Evolutionary conservation across 2,888 invertebrate genomes (phyloP).

Genomic region (Polydrusus pterygomalis): DNA sequence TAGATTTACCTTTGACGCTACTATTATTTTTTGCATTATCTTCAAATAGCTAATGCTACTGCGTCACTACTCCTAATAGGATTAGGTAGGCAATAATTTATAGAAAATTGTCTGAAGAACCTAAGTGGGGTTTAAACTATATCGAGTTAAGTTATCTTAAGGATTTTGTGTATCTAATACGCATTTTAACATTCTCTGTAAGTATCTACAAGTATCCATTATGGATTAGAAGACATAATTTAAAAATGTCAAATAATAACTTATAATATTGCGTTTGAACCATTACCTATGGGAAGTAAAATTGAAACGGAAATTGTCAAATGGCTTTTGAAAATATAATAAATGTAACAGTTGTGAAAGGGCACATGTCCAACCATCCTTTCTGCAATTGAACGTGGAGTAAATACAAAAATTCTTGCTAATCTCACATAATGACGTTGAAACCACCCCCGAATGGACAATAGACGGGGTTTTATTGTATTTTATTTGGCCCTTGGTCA

Average conservation of each 20-base stretch:
- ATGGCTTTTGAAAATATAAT: conserved; percentile 42
- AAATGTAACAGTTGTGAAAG: conserved; percentile 50
- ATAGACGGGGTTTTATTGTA: conserved; percentile 53
- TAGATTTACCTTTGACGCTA: too few species aligned
- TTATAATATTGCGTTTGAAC: conserved; percentile 31
- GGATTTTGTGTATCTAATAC: too few species aligned
- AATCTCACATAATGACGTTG: conserved; percentile 54
- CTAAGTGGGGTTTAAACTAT: not conserved
- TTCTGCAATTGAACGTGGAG: conserved; percentile 41
- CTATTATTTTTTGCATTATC: too few species aligned
- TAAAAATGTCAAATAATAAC: conserved; percentile 29
- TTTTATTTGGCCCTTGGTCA: conserved; percentile 58
- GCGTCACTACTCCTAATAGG: too few species aligned
- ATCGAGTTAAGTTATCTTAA: not conserved
- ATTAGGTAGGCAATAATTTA: too few species aligned
- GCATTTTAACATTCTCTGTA: not conserved
- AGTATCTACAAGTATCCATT: conserved; percentile 4
- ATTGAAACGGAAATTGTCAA: conserved; percentile 42
- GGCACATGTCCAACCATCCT: conserved; percentile 42
- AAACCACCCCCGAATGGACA: conserved; percentile 57
- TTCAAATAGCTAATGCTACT: too few species aligned
- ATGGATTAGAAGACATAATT: conserved; percentile 18
- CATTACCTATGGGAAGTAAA: conserved; percentile 20
- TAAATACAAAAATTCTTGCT: conserved; percentile 48
- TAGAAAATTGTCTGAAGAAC: not conserved